Evolutionary conservation across 2,113 vertebrate genomes (phyloP), one percentile per base, ranked within the genome.

Genomic region (Pterophyllum scalare): DNA sequence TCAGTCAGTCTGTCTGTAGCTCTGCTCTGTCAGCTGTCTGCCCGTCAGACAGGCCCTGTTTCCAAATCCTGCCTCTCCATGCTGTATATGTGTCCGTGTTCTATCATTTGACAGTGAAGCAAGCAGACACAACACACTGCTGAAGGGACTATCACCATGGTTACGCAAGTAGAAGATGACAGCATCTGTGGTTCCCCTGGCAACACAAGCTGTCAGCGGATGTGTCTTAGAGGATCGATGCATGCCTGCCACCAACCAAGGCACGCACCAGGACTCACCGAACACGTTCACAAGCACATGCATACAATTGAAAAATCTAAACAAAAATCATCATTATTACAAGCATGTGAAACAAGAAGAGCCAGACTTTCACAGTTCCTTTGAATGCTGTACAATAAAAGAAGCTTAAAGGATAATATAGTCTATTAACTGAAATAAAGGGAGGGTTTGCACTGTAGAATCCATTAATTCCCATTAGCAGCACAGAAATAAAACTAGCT

Each of bases 41-140:
- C 70, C 20, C 14, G 19, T 83, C 82, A 90, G 19, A 76, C 56
- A 40, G 85, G 61, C 70, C 26, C 72, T 1, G 6, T 58, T 43
- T 79, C 74, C n/a, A 46, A 65, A 85, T 59, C 59, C 62, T 49
- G 54, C 78, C 26, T 79, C 19, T 78, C 22, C 81, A 59, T 61
- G 59, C 49, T 35, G 19, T 64, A 7, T 52, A 10, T 65, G 52
- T n/a, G 59, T 81, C 54, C 46, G 17, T 19, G 72, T 70, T 59
- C 33, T 40, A 74, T 76, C 15, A 84, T 76, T 86, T 94, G 91
- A 94, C 87, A 82, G 26, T 94, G 86, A 94, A 31, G 61, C 11
- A 58, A 88, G 80, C 74, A 87, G 94, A 94, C 94, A 92, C 85
- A 82, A 90, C 72, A 83, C 40, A 35, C 79, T 75, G 43, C 89